Conservation (phyloP, 2,113 vertebrate genomes). For the Bos taurus region DNA sequence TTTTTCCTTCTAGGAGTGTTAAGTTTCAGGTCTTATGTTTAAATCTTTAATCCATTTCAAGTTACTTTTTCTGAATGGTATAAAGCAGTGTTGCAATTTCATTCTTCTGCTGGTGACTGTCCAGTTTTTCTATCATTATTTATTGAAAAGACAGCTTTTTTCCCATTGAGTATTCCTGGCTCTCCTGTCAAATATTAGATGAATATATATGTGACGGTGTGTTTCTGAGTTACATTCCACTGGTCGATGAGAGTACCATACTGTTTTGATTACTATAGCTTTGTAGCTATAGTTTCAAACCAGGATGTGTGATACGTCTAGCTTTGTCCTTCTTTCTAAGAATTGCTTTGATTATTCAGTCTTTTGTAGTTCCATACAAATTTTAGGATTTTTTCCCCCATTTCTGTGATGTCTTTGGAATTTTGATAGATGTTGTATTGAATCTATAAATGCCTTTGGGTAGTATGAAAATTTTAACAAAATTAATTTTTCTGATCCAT, state of each 20-base stretch:
- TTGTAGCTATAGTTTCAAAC: background rate
- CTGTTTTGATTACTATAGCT: background rate
- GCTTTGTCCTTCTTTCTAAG: background rate
- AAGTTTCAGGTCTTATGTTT: background rate
- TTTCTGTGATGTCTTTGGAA: background rate
- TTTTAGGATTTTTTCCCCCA: background rate
- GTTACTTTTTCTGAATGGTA: background rate
- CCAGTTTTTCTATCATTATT: background rate
- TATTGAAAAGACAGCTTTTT: background rate
- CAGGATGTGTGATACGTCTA: background rate
- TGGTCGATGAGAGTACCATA: background rate
- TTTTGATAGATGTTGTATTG: background rate
- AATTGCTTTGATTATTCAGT: background rate
- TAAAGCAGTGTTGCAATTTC: background rate
- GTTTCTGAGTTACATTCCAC: background rate
- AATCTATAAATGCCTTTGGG: background rate
- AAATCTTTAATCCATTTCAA: background rate
- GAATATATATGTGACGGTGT: background rate
- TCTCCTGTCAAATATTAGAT: background rate
- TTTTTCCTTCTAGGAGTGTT: background rate
- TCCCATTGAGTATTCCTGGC: background rate
- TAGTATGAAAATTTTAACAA: background rate
- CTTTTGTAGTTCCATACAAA: background rate
- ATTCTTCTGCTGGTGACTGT: background rate
- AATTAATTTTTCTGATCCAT: background rate